Conservation (phyloP, 2,113 vertebrate genomes). For the Callospermophilus lateralis region DNA sequence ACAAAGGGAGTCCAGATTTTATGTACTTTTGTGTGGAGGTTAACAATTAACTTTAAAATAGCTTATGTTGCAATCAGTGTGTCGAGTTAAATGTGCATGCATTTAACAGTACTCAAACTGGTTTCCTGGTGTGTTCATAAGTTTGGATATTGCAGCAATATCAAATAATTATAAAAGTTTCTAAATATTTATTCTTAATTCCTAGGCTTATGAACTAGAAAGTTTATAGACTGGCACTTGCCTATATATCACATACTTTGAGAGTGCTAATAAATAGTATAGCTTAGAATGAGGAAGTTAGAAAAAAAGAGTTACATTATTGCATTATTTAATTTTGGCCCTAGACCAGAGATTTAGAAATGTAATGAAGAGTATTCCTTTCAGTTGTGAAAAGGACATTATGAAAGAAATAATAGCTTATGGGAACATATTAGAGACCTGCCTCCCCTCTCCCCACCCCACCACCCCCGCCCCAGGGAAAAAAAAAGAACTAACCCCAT, state of each 20-base stretch:
- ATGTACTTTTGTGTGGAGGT: not conserved
- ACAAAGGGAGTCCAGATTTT: not conserved
- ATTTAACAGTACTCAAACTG: not conserved
- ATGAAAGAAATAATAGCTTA: not conserved
- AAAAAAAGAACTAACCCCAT: not conserved
- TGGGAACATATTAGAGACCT: not conserved
- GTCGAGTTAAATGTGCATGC: too few species aligned
- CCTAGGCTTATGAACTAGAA: not conserved
- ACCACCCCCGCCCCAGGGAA: too few species aligned
- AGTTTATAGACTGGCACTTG: not conserved
- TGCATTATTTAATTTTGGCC: not conserved
- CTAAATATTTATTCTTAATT: not conserved
- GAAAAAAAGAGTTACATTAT: not conserved
- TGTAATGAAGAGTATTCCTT: not conserved
- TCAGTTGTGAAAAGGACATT: not conserved
- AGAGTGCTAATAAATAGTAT: not conserved
- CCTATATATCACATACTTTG: not conserved
- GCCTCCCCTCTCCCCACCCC: too few species aligned
- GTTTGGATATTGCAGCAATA: not conserved
- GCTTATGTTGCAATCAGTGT: too few species aligned
- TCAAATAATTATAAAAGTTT: not conserved
- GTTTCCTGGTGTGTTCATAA: not conserved
- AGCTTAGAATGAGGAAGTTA: not conserved
- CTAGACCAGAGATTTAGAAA: not conserved
- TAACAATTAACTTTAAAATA: not conserved